phyloP scores from a whole-genome alignment of 2,113 vertebrate genomes.

The Daphoenositta chrysoptera region DNA sequence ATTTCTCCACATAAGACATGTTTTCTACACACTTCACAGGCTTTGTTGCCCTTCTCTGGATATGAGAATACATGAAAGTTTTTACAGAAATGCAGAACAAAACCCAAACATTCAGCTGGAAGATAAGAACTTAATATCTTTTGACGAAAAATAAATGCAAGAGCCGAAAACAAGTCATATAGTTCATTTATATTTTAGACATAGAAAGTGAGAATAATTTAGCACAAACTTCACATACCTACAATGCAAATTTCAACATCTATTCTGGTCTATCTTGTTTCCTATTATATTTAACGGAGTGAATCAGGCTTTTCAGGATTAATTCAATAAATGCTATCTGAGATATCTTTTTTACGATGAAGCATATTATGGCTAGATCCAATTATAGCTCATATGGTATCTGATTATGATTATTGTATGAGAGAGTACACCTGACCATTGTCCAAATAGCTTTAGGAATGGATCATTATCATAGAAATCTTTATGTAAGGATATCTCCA shows the following conservation, averaged over 20 bases:
- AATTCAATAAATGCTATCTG: background rate
- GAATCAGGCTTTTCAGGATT: background rate
- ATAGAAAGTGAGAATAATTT: background rate
- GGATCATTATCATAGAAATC: background rate
- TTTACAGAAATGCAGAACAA: background rate
- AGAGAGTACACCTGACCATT: background rate
- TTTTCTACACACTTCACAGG: background rate
- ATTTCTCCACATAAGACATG: background rate
- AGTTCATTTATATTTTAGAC: background rate
- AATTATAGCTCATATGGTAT: background rate
- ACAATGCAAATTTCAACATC: background rate
- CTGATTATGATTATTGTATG: background rate
- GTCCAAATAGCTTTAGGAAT: background rate
- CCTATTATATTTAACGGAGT: background rate
- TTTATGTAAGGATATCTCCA: background rate
- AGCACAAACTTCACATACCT: background rate
- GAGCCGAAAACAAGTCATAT: background rate
- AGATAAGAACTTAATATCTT: background rate
- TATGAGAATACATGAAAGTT: background rate
- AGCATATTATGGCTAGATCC: background rate
- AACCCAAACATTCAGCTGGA: background rate
- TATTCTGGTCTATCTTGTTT: background rate
- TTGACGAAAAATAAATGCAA: background rate
- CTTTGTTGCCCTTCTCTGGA: background rate
- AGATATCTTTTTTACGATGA: background rate